These are phyloP conservation scores for Heloderma charlesbogerti DNA, from an alignment of 2,113 vertebrate genomes.

Conservation along the genomic window DNA sequence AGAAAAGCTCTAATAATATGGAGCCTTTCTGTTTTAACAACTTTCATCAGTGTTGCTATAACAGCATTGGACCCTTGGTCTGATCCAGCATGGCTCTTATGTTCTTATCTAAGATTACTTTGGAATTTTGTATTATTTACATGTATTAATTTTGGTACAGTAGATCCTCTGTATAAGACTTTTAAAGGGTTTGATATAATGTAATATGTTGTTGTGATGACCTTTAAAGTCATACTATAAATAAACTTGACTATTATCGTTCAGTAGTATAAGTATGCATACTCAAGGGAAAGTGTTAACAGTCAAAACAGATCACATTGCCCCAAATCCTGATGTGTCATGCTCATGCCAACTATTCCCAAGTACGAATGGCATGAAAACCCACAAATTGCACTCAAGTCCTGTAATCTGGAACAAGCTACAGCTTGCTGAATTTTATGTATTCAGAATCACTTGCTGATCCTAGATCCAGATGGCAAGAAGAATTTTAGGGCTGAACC, in stretches of 20 bases:
- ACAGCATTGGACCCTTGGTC: background rate
- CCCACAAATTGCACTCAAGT: background rate
- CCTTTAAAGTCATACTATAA: background rate
- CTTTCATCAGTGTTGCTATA: constrained; percentile 16
- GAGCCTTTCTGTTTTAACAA: background rate
- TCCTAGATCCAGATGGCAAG: background rate
- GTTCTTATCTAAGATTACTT: background rate
- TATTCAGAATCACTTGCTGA: background rate
- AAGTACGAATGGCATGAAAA: background rate
- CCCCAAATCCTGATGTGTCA: background rate
- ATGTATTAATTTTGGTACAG: background rate
- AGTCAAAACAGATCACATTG: background rate
- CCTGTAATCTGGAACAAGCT: background rate
- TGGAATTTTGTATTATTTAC: background rate
- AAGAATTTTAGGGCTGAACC: background rate
- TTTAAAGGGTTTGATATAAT: background rate
- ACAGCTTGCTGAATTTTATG: background rate
- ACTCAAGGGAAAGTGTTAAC: background rate
- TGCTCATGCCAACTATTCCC: background rate
- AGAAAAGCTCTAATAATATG: background rate
- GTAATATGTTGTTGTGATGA: background rate
- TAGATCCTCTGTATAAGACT: background rate
- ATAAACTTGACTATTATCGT: background rate
- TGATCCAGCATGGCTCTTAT: background rate
- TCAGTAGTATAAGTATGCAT: background rate